These are phyloP conservation scores for Clostera curtula DNA, from an alignment of 2,888 invertebrate genomes.

Conservation along the genomic window DNA sequence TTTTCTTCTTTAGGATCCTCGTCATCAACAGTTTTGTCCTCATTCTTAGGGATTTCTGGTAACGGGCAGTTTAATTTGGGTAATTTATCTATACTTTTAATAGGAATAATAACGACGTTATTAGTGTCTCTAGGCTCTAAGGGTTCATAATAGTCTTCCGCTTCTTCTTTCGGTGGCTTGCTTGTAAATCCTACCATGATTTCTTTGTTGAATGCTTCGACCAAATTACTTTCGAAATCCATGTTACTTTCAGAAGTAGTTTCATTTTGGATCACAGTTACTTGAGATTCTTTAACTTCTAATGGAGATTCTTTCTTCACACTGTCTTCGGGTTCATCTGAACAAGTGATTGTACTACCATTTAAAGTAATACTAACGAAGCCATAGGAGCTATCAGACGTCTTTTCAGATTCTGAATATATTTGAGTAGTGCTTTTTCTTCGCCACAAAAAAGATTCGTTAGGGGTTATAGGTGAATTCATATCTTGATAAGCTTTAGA, in stretches of 20 bases:
- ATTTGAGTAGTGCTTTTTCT: slow-evolving; percentile 59
- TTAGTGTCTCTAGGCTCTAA: slow-evolving; percentile 51
- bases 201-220: slow-evolving; percentile 64
- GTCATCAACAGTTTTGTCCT: slow-evolving; percentile 19
- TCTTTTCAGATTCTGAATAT: slow-evolving; percentile 55
- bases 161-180: slow-evolving; percentile 37
- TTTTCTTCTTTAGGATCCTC: slow-evolving; percentile 34
- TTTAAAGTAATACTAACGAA: slow-evolving; percentile 44
- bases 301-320: slow-evolving; percentile 38
- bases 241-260: slow-evolving; percentile 34
- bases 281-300: slow-evolving; percentile 36
- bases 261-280: slow-evolving; percentile 26
- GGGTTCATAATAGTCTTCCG: slow-evolving; percentile 65
- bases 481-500: slow-evolving; percentile 42
- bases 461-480: slow-evolving; percentile 68
- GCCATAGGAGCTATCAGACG: slow-evolving; percentile 51
- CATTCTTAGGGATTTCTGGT: slow-evolving; percentile 61
- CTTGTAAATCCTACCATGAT: slow-evolving; percentile 50
- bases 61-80: slow-evolving; percentile 67
- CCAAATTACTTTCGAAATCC: slow-evolving; percentile 62
- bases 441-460: slow-evolving; percentile 80
- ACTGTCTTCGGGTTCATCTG: slow-evolving; percentile 28
- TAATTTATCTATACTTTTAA: slow-evolving; percentile 42
- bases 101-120: slow-evolving; percentile 49
- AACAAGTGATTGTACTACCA: slow-evolving; percentile 31